Conservation (phyloP, 2,113 vertebrate genomes). For the Bubo blakistoni region DNA sequence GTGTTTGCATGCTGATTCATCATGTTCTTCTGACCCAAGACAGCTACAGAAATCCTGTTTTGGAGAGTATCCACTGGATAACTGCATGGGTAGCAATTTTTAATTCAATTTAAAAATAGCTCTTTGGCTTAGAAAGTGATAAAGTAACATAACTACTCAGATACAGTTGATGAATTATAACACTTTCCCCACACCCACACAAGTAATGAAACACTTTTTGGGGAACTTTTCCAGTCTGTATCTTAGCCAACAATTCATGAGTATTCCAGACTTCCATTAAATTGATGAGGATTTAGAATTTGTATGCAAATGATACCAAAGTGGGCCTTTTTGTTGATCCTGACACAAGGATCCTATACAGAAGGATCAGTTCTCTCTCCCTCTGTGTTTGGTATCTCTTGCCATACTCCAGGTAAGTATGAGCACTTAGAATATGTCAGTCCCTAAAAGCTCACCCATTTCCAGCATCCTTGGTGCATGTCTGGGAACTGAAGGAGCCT, state of each 20-base stretch:
- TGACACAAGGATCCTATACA: background rate
- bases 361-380: background rate
- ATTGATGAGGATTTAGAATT: background rate
- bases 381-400: background rate
- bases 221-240: background rate
- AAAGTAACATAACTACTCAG: slow-evolving; percentile 27
- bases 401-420: background rate
- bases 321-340: background rate
- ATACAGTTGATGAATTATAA: slow-evolving; percentile 1
- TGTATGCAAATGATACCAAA: background rate
- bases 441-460: background rate
- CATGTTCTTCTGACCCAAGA: slow-evolving; percentile 25
- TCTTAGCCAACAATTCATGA: background rate
- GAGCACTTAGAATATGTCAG: background rate
- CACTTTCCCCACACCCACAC: slow-evolving; percentile 1
- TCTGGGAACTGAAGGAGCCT: background rate
- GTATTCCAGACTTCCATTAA: slow-evolving; percentile 17
- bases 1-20: slow-evolving; percentile 43
- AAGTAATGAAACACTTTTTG: slow-evolving; percentile 4
- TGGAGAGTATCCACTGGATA: slow-evolving; percentile 43
- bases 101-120: slow-evolving; percentile 45
- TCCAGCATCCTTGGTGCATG: background rate
- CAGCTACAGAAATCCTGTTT: slow-evolving; percentile 35
- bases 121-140: slow-evolving; percentile 39
- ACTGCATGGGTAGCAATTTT: slow-evolving; percentile 36